Conservation (phyloP, 1,140 invertebrate species). For the Belonocnema kinseyi region DNA sequence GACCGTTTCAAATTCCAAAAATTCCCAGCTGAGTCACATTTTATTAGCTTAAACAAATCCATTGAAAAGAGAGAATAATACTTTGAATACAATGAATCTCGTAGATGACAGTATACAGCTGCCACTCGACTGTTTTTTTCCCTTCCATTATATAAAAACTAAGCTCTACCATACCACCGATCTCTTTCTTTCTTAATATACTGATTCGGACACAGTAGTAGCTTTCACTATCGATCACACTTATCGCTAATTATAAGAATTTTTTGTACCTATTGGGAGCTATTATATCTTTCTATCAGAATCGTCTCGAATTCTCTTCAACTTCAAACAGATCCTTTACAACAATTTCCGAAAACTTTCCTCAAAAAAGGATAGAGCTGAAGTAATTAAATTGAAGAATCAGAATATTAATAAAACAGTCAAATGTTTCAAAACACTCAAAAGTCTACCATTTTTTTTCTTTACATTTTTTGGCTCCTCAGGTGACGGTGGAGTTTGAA, state of each 20-base stretch:
- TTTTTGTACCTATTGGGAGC: conserved; percentile 42
- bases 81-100: conserved; percentile 23
- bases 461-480: neutral
- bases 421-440: no score
- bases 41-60: conserved; percentile 7
- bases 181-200: conserved; percentile 35
- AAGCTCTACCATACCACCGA: conserved; percentile 35
- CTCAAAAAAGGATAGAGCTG: no score
- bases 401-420: no score
- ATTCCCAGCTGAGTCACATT: neutral
- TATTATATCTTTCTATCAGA: conserved; percentile 33
- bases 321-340: conserved; percentile 11
- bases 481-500: neutral
- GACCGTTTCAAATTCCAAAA: neutral
- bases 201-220: conserved; percentile 37
- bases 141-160: conserved; percentile 44
- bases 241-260: conserved; percentile 43
- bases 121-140: conserved; percentile 31
- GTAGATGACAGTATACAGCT: conserved; percentile 39
- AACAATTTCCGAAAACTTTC: neutral
- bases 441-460: no score
- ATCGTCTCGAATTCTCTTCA: neutral
- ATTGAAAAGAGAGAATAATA: conserved; percentile 12
- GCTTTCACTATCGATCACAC: conserved; percentile 41
- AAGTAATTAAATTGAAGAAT: no score